Base-by-base conservation (phyloP, 2,113 vertebrate genomes). In the Rhea pennata region DNA sequence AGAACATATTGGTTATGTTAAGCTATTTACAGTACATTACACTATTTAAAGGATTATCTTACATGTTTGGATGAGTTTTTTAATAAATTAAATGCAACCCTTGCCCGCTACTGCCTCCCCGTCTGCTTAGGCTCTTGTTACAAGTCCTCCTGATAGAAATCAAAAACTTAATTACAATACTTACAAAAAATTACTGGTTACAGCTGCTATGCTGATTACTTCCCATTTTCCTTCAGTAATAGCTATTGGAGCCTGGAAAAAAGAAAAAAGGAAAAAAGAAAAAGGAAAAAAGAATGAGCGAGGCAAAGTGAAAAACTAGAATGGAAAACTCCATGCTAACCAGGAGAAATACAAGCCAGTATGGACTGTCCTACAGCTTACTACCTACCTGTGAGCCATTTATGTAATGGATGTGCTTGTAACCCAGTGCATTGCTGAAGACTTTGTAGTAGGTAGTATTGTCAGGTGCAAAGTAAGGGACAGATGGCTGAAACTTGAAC, bases 361-460 rank as follows among this genome's bases (percentile, higher is more conserved):
- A 73, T 64, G 19, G 59, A 85, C 50, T 81, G 46, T 79, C 27
- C 26, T 8, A 70, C 71, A 58, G 33, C 23, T 48, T 42, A 53
- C 67, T 54, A 88, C 97, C 90, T 84, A 97, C 97, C 74, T 85
- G 48, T 6, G 87, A 33, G n/a, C 50, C 67, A 27, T 96, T 92
- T 87, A 96, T 62, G 77, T 87, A 93, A 96, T 99, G 99, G 91
- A 99, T 98, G 84, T 99, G 99, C 96, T 99, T 98, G 96, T 99
- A 99, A 81, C 99, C 99, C 6, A 84, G 84, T 40, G 59, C 4
- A 77, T 99, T 80, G 86, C 99, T 99, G 97, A 98, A 98, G 80
- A 99, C 95, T 98, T 98, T 99, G 96, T 99, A 99, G 97, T 99
- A 99, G 90, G 95, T 98, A 51, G 93, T 76, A 19, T 98, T 98